Base-by-base conservation (phyloP, 2,888 invertebrate species). In the Phasia obesa region DNA sequence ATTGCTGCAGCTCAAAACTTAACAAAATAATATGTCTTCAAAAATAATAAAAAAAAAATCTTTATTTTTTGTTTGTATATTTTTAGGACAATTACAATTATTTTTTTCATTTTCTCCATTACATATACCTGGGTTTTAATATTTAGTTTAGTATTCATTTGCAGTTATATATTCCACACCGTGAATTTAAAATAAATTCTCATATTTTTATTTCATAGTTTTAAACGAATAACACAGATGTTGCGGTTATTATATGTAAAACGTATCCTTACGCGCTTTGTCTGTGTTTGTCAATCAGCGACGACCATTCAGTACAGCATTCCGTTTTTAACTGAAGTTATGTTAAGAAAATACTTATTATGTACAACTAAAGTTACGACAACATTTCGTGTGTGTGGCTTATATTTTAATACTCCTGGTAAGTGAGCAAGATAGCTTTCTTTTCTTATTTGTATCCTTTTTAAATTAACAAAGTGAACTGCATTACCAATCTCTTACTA, bases 211-310 rank as follows among this genome's bases (percentile, higher is more conserved):
- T 19, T 19, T 17, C 17, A 47, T 17, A 7, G 15, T 31, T 19
- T 51, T 59, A 15, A 44, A 7, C 15, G 38, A 25, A 49, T 21
- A 23, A 6, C 9, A 6, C 9, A 75, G 11, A 53, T 51, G 4
- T 67, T 51, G 19, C 17, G 3, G 15, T 23, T 44, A 27, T 65
- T 21, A 13, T 53, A 13, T 42, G 35, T 62, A 21, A 69, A 82
- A 64, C 82, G 82, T 82, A 82, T 82, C 82, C 82, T 49, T 82
- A 38, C 78, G 69, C 82, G 82, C 59, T 44, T 21, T 5, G 7
- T 67, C 31, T 42, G 31, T 17, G 6, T 53, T 13, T 19, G 7
- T 25, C 53, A n/a, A 19, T 4, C 35, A 13, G 9, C 53, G 23
- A 71, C 71, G 23, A 79, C 79, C 60, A 76, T 67, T 62, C 60